Base-by-base conservation (phyloP, 2,797 vertebrate species). In the Diglossa cyanea region DNA sequence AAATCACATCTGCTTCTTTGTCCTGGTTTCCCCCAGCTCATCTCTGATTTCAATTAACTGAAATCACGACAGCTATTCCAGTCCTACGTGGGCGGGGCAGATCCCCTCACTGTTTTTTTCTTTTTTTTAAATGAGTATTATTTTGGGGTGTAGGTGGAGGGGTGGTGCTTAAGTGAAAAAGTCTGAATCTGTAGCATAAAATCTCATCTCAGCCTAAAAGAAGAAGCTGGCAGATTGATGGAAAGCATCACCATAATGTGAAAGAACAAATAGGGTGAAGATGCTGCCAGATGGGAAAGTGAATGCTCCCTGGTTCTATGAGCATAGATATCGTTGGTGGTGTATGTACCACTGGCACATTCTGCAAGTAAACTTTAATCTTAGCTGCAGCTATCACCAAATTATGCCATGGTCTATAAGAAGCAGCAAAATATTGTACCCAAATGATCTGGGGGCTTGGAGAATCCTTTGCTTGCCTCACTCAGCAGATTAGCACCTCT, bases 1-100 rank as follows among this genome's bases (percentile, higher is more conserved):
- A 24, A 81, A 86, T 81, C 79, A 86, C 75, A 96, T 88, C 91
- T 94, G 70, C 60, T 90, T 50, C 91, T 82, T 90, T 91, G 90
- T 96, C 89, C 91, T 86, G 39, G 21, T 79, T 93, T 94, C 63
- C 93, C 79, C 73, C 55, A 93, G 73, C 73, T 96, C 60, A 55
- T 63, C 70, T 90, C 10, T 73, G 62, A 90, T 81, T 96, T 94
- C 79, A 91, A 91, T 95, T 93, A 94, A 39, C 48, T 81, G 70
- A 94, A 94, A 88, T 86, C 67, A 90, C 1, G 4, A 79, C 89
- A 93, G 76, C 45, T 96, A 91, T 94, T 96, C 66, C 40, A 90
- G 65, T 87, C 58, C 77, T 91, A 94, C 0, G 48, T 88, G 94
- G 94, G 91, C 89, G 93, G 91, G 28, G 55, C 78, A 93, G 58